Evolutionary conservation across 1,140 invertebrate species (phyloP).

Genomic region (Lepidurus couesii): DNA sequence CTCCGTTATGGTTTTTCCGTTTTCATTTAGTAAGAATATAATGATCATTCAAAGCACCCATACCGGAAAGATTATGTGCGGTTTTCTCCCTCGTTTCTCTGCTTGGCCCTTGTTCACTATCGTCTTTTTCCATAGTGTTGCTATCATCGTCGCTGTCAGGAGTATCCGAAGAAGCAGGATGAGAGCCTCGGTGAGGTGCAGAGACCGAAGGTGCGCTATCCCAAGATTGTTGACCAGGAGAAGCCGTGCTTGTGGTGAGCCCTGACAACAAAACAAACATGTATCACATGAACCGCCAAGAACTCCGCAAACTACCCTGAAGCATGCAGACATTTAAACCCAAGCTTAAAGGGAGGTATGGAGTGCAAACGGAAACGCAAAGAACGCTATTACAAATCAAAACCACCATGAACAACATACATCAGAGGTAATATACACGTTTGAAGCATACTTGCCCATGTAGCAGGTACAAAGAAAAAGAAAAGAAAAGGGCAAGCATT

Average conservation of each 20-base stretch:
- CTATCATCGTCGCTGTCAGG: neutral
- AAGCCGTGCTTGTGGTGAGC: constrained; percentile 17
- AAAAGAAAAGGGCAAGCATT: neutral
- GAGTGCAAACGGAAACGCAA: neutral
- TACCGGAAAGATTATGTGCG: constrained; percentile 11
- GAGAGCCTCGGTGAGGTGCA: neutral
- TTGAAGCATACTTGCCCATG: neutral
- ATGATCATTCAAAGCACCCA: neutral
- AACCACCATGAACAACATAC: neutral
- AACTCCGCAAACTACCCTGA: neutral
- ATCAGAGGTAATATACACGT: neutral
- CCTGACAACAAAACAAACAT: constrained; percentile 19
- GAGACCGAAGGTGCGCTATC: constrained; percentile 10
- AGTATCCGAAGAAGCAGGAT: neutral
- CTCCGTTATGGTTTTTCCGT: too few species aligned
- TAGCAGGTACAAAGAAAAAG: neutral
- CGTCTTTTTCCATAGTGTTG: neutral
- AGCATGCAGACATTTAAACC: neutral
- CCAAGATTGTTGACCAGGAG: constrained; percentile 10
- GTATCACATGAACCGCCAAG: neutral
- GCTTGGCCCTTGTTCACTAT: constrained; percentile 8
- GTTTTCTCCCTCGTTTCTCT: constrained; percentile 3
- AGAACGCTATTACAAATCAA: neutral
- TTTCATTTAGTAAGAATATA: neutral
- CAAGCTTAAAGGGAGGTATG: neutral